phyloP scores from a whole-genome alignment of 2,797 vertebrate genomes.

The Acanthurus leucopareius region DNA sequence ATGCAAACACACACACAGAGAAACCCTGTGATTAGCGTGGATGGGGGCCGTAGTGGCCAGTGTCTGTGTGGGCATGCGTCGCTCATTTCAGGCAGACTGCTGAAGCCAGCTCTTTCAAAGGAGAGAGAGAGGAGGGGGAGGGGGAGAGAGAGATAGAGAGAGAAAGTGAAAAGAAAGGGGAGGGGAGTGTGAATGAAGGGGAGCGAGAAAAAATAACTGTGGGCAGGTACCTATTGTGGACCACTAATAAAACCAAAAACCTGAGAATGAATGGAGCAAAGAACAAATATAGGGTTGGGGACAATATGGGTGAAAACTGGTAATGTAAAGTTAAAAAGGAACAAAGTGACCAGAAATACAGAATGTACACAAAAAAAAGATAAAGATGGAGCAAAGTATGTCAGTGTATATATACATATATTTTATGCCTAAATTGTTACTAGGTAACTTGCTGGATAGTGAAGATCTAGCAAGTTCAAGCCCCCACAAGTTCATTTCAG shows the following conservation, averaged over 20 bases:
- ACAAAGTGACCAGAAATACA: background rate
- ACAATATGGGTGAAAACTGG: background rate
- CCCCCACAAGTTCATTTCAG: background rate
- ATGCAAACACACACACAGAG: constrained; percentile 28
- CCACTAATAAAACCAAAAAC: constrained; percentile 35
- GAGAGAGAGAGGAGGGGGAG: constrained; percentile 22
- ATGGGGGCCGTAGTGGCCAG: constrained; percentile 48
- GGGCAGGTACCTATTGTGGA: constrained; percentile 46
- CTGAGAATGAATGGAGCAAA: constrained; percentile 34
- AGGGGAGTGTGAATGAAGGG: background rate
- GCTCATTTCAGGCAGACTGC: constrained; percentile 74
- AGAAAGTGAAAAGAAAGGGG: constrained; percentile 1
- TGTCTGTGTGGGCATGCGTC: constrained; percentile 61
- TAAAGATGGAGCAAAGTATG: background rate
- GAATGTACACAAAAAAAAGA: background rate
- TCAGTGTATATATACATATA: too few species aligned
- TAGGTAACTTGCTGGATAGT: background rate
- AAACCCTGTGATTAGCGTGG: constrained; percentile 62
- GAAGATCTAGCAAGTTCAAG: too few species aligned
- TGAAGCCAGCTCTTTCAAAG: constrained; percentile 80
- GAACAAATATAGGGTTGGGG: background rate
- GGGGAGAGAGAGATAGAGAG: constrained; percentile 24
- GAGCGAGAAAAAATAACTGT: constrained; percentile 24
- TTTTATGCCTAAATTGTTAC: background rate
- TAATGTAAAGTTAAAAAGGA: constrained; percentile 3